These are phyloP conservation scores for Artibeus jamaicensis DNA, from an alignment of 2,797 vertebrate species.

Conservation along the genomic window DNA sequence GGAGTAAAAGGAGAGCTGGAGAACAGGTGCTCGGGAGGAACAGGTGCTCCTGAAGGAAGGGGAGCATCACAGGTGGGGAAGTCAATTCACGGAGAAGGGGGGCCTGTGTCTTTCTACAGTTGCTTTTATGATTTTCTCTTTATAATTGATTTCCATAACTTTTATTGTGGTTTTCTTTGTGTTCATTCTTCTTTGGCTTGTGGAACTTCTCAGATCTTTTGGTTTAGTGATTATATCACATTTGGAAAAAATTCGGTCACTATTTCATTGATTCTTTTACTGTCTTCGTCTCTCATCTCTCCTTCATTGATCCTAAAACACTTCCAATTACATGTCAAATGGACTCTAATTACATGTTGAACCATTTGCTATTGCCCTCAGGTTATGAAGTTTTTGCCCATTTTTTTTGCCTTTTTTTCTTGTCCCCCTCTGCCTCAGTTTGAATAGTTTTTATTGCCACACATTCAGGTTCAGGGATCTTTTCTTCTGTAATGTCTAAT, in stretches of 20 bases:
- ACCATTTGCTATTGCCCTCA: background rate
- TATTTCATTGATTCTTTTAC: background rate
- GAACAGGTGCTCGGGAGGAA: background rate
- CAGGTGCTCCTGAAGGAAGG: background rate
- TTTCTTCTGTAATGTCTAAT: background rate
- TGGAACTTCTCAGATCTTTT: background rate
- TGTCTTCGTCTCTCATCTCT: background rate
- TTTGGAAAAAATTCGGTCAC: background rate
- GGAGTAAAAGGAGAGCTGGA: background rate
- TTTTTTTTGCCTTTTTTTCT: background rate
- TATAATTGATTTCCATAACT: background rate
- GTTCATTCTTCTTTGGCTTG: background rate
- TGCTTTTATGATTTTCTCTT: background rate
- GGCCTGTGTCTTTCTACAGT: background rate
- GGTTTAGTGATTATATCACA: background rate
- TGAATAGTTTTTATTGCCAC: background rate
- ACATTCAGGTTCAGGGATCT: background rate
- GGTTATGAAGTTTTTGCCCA: background rate
- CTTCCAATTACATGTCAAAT: background rate
- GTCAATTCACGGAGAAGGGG: background rate
- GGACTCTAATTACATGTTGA: background rate
- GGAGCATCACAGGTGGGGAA: background rate
- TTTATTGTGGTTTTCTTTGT: background rate
- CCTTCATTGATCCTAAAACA: background rate
- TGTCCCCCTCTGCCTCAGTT: background rate